phyloP scores from a whole-genome alignment of 2,113 vertebrate species.

The Hymenochirus boettgeri region DNA sequence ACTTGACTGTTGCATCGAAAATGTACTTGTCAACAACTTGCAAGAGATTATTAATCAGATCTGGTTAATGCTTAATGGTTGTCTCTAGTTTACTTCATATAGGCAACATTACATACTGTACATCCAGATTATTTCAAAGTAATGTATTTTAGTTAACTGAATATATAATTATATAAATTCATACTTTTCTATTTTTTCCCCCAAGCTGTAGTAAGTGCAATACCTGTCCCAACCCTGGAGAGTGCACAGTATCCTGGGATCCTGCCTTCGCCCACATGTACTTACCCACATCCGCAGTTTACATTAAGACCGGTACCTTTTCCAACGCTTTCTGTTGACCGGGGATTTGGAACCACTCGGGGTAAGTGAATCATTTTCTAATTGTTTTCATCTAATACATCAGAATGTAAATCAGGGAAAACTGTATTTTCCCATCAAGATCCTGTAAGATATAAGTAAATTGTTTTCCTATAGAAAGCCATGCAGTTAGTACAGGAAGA shows the following conservation, averaged over 20 bases:
- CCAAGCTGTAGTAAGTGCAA: constrained; percentile 87
- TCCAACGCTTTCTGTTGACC: constrained; percentile 79
- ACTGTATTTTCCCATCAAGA: no score
- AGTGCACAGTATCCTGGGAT: constrained; percentile 88
- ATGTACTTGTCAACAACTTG: constrained; percentile 47
- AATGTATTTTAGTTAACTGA: no score
- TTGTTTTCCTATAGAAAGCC: no score
- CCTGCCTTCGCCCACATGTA: constrained; percentile 84
- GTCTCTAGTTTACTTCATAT: no score
- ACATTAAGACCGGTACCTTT: constrained; percentile 86
- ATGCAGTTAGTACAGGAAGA: no score
- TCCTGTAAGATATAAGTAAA: no score
- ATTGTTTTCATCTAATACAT: neutral
- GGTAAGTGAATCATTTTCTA: constrained; percentile 43
- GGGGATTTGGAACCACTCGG: constrained; percentile 77
- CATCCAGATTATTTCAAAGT: no score
- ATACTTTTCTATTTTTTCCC: constrained; percentile 33
- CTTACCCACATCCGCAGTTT: constrained; percentile 83
- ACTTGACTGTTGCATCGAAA: constrained; percentile 47
- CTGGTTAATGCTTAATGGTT: constrained; percentile 27
- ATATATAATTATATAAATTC: no score
- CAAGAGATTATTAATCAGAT: constrained; percentile 49
- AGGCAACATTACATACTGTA: no score
- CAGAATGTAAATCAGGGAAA: no score
- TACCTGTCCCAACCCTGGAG: constrained; percentile 85